phyloP scores from a whole-genome alignment of 2,888 invertebrate genomes.

The Caenorhabditis plicata region DNA sequence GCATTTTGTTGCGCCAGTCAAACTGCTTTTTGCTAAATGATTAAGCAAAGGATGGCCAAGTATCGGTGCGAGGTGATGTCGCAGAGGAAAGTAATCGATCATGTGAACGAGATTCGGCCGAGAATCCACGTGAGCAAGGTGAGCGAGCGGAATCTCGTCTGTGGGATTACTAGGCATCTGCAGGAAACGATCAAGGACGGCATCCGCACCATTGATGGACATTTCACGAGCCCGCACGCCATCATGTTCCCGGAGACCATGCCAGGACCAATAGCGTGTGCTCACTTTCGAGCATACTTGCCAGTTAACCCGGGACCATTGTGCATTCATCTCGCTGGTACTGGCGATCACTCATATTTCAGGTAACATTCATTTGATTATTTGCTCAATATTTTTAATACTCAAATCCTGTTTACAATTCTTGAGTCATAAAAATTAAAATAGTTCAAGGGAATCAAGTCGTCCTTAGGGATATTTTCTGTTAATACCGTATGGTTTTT shows the following conservation, averaged over 20 bases:
- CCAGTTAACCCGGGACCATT: constrained; percentile 37
- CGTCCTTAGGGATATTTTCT: too few species aligned
- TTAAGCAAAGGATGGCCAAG: constrained; percentile 54
- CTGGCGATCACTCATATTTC: constrained; percentile 87
- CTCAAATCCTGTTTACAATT: too few species aligned
- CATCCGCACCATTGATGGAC: constrained; percentile 74
- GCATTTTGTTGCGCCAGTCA: not conserved
- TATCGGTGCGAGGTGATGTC: constrained; percentile 51
- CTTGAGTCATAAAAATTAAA: too few species aligned
- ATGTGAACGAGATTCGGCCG: constrained; percentile 42
- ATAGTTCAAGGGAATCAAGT: too few species aligned
- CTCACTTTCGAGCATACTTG: constrained; percentile 48
- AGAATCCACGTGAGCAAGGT: constrained; percentile 45
- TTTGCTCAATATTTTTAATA: too few species aligned
- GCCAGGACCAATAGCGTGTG: constrained; percentile 28
- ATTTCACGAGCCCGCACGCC: constrained; percentile 83
- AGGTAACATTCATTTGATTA: constrained; percentile 75
- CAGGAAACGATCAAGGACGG: constrained; percentile 33
- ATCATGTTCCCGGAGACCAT: constrained; percentile 81
- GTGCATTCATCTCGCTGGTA: constrained; percentile 89
- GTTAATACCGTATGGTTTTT: too few species aligned
- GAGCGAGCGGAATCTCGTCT: too few species aligned
- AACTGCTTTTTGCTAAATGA: constrained; percentile 20
- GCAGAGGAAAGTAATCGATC: constrained; percentile 40
- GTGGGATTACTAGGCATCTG: not conserved